Base-by-base conservation (phyloP, 2,888 invertebrate species). In the Amblyjoppa fuscipennis region DNA sequence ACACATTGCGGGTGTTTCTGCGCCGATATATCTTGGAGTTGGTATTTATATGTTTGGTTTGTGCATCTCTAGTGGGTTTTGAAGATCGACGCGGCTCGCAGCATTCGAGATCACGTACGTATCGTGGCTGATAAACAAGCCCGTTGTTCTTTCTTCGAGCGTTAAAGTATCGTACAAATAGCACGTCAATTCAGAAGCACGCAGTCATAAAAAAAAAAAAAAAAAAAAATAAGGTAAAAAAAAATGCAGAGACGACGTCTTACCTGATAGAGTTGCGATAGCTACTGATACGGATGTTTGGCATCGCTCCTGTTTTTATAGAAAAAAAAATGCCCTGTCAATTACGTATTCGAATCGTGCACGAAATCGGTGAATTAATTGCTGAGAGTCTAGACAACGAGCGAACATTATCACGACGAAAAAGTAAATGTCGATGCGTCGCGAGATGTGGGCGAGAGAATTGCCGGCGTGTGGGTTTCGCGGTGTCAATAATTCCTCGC, bases 261-360 rank as follows among this genome's bases (percentile, higher is more conserved):
- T 69, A 80, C 83, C 77, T 80, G 71, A 20, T 41, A 53, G 81
- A 53, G 76, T 70, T n/a, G 13, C 20, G 51, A 73, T 34, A 61
- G 64, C 49, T 51, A 84, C 80, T 86, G 84, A 82, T 68, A 61
- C 64, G 20, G n/a, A 56, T 25, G 49, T 16, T 38, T 34, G n/a
- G 64, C 28, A 59, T 28, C 56, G 41, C 49, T 41, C 66, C 11
- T 73, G 87, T 89, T 91, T 92, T 92, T 93, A 93, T 93, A 91
- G 79, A 41, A 4, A 61, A 74, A 87, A 86, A 41, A 41, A 9
- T 83, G 73, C 81, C 59, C 82, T 83, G 2, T 59, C 64, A 86
- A 90, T 92, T 91, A 88, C 81, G 86, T 88, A 93, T 92, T 92
- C 89, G 68, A 56, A 88, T 91, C 93, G 88, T 87, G 91, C 85